phyloP scores from a whole-genome alignment of 2,797 vertebrate species.

The Potorous gilbertii region DNA sequence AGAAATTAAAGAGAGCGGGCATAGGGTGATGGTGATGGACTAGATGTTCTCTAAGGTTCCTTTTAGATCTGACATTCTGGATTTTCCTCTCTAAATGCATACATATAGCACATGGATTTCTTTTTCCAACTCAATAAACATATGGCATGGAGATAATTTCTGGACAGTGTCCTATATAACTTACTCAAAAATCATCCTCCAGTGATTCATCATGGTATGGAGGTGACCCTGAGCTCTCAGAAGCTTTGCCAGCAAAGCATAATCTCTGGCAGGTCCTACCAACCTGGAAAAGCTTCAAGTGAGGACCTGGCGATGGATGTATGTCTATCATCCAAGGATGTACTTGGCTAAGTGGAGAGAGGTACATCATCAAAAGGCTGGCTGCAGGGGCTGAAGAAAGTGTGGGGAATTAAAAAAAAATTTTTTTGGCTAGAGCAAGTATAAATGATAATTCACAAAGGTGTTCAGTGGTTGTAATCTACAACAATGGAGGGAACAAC shows the following conservation, averaged over 20 bases:
- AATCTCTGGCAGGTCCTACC: not conserved
- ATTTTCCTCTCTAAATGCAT: too few relatives aligned
- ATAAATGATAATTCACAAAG: not conserved
- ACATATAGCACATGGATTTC: not conserved
- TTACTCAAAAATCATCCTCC: not conserved
- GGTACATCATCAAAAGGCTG: not conserved
- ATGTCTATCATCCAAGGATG: not conserved
- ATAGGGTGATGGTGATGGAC: not conserved
- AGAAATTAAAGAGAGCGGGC: not conserved
- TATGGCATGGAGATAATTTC: not conserved
- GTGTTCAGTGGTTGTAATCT: not conserved
- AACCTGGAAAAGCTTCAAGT: not conserved
- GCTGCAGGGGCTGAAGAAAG: not conserved
- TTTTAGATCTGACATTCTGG: not conserved
- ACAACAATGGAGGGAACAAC: not conserved
- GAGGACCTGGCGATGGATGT: not conserved
- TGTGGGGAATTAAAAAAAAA: not conserved
- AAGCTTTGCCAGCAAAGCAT: not conserved
- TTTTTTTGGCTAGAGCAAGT: not conserved
- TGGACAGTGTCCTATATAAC: not conserved
- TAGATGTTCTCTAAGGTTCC: not conserved
- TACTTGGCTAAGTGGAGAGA: not conserved
- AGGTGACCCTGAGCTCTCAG: not conserved
- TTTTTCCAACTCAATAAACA: not conserved
- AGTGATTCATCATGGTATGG: not conserved